Percentiles rank a stretch among this genome's conserved stretches.
These are phyloP conservation scores for Diprion similis DNA, from an alignment of 1,140 invertebrate species.

Conservation along the genomic window DNA sequence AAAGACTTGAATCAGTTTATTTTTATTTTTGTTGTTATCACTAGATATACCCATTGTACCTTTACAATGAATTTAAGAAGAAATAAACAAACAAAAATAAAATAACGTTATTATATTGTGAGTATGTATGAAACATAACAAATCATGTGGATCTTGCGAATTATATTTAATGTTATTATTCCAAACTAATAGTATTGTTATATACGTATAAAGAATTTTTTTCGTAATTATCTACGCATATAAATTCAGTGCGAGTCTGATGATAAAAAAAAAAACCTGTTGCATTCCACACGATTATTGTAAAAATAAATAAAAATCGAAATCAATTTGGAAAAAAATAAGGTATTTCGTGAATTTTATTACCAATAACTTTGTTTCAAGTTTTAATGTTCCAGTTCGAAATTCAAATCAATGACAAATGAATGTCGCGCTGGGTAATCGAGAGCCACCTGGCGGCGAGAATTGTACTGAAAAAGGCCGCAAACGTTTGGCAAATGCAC, in stretches of 20 bases:
- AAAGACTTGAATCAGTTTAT: conserved; percentile 35
- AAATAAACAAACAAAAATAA: not conserved
- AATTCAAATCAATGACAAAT: too few relatives aligned
- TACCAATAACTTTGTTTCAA: too few relatives aligned
- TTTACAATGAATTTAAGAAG: not conserved
- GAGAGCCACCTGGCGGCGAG: too few relatives aligned
- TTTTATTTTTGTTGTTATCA: not conserved
- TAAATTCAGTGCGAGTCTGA: too few relatives aligned
- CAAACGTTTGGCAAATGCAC: not conserved
- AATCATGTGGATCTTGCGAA: not conserved
- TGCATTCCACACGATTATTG: conserved; percentile 16
- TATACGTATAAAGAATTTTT: not conserved
- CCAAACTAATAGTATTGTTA: conserved; percentile 13
- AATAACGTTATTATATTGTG: not conserved
- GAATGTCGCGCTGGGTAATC: too few relatives aligned
- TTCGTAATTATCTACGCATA: not conserved
- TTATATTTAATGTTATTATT: conserved; percentile 1
- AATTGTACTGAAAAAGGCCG: too few relatives aligned
- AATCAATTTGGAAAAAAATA: not conserved
- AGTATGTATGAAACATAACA: not conserved
- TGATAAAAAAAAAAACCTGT: not conserved
- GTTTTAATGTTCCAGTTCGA: too few relatives aligned
- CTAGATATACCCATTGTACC: not conserved
- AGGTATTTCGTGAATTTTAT: too few relatives aligned
- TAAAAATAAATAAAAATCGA: not conserved